Percentiles rank a stretch among this genome's conserved stretches.
Conservation (phyloP, 2,113 vertebrate species). For the Helogale parvula region DNA sequence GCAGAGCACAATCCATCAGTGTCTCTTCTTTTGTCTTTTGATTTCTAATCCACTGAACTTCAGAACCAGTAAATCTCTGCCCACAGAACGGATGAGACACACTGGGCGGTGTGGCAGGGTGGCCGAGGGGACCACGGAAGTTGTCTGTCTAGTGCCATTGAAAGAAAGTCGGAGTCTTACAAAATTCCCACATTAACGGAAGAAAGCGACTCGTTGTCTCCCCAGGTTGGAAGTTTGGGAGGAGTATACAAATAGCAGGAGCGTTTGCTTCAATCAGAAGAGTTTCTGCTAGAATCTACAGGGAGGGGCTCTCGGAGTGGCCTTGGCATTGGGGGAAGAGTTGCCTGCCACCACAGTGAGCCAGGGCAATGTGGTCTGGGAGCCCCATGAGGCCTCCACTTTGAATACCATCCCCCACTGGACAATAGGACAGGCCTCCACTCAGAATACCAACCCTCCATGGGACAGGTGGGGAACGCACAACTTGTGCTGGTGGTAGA, state of each 20-base stretch:
- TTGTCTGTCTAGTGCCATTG: neutral
- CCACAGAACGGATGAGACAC: neutral
- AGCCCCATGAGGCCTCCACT: neutral
- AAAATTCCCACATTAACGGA: conserved; percentile 58
- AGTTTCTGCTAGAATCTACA: neutral
- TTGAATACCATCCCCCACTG: neutral
- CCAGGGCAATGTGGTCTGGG: neutral
- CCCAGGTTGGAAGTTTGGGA: neutral
- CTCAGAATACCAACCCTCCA: neutral
- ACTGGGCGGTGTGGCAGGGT: neutral
- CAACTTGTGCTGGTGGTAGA: fast-evolving
- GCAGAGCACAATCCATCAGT: fast-evolving
- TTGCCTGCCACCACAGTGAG: neutral
- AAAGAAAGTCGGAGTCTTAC: conserved; percentile 62
- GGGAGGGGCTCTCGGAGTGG: neutral
- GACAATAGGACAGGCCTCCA: neutral
- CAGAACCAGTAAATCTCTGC: neutral
- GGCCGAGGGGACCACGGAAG: neutral
- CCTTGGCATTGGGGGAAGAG: neutral
- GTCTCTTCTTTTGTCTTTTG: conserved; percentile 42
- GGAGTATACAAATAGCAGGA: conserved; percentile 73
- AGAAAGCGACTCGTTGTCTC: neutral
- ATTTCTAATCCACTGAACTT: conserved; percentile 57
- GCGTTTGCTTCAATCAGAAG: conserved; percentile 68
- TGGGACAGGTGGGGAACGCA: neutral